Evolutionary conservation across 92 coral and sea anemone genomes (phyloP).

Genomic region (Umimayanthus kanabou): DNA sequence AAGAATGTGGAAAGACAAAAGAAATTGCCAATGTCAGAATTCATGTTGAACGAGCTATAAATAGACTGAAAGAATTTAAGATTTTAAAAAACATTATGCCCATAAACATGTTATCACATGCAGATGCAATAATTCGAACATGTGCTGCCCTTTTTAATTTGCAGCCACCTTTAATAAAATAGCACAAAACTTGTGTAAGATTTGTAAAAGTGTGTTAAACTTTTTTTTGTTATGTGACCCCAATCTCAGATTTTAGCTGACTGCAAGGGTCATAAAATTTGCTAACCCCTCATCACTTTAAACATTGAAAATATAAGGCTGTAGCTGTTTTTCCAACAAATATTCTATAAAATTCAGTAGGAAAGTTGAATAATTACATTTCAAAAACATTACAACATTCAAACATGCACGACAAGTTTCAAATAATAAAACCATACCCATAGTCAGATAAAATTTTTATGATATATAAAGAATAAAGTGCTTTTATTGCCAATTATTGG

Average conservation of each 20-base stretch:
- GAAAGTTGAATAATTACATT: constrained; percentile 9
- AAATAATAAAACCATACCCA: constrained; percentile 26
- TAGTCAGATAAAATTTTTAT: constrained; percentile 14
- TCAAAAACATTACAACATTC: constrained; percentile 23
- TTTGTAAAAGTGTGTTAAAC: constrained; percentile 26
- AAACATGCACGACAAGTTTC: constrained; percentile 34
- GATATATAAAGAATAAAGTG: constrained; percentile 6
- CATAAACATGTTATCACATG: constrained; percentile 28
- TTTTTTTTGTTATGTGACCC: constrained; percentile 26
- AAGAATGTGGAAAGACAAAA: constrained; percentile 45
- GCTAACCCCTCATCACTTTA: constrained; percentile 20
- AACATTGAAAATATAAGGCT: constrained; percentile 36
- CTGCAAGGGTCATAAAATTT: constrained; percentile 34
- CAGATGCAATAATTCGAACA: constrained; percentile 40
- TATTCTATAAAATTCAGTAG: neutral
- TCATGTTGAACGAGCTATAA: constrained; percentile 40
- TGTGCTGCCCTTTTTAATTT: constrained; percentile 49
- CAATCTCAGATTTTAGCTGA: constrained; percentile 42
- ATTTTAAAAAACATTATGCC: constrained; percentile 31
- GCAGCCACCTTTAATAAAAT: constrained; percentile 41
- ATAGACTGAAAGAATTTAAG: constrained; percentile 44
- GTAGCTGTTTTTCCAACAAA: constrained; percentile 38
- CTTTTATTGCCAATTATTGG: constrained; percentile 27
- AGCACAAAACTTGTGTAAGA: constrained; percentile 35
- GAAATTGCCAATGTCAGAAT: constrained; percentile 46